Base-by-base conservation (phyloP, 2,797 vertebrate species). In the Buceros bicornis region DNA sequence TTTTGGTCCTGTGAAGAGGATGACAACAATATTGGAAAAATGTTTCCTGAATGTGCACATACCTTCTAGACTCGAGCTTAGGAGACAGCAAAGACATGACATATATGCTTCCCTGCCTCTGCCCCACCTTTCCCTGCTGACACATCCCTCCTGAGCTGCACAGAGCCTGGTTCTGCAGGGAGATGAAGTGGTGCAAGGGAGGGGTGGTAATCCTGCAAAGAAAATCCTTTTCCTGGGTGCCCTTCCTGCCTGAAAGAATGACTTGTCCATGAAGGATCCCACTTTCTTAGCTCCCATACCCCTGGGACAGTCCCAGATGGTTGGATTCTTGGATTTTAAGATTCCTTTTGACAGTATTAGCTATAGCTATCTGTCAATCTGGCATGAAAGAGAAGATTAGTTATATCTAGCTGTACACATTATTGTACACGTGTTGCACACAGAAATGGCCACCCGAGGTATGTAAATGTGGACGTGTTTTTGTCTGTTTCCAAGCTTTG, bases 131-230 rank as follows among this genome's bases (percentile, higher is more conserved):
- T 13, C 24, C 6, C n/a, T 83, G n/a, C n/a, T 69, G 42, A 51
- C 29, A 57, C 10, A 61, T 25, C 26, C 12, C 15, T 58, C 20
- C 29, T 64, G 51, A 82, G 20, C 48, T 66, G 54, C 13, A 16
- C 28, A 42, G 31, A 72, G 28, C 15, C 29, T 82, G 56, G 4
- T 19, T 87, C 50, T 66, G 33, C 51, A 40, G 47, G 12, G 15
- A 8, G 3, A 16, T 82, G 35, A 66, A 60, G 26, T 1, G 0
- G 3, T 43, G 3, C 1, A 1, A 1, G 28, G 17, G 13, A 47
- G 4, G 1, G 5, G 16, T 42, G 24, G 43, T 19, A 93, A 51
- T n/a, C 47, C n/a, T 62, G 47, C 53, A 69, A 65, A 74, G 18
- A 72, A 71, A 86, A 2, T 18, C 11, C 8, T 60, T 80, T 76